Percentiles rank a stretch among this genome's conserved stretches.
These are phyloP conservation scores for Tetragnatha versicolor DNA, from an alignment of 1,140 invertebrate genomes.

Conservation along the genomic window DNA sequence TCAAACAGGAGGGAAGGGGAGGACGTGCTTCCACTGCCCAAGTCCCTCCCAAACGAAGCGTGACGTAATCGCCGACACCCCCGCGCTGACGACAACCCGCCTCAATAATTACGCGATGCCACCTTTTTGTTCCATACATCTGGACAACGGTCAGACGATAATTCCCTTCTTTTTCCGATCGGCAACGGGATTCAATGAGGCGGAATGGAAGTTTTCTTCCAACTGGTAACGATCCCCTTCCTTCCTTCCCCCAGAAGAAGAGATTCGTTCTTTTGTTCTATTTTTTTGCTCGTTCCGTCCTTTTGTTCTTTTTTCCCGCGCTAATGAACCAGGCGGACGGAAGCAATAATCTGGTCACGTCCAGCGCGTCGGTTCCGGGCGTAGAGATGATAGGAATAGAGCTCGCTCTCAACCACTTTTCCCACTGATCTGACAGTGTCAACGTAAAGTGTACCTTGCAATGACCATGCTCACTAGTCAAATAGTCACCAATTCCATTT, in stretches of 20 bases:
- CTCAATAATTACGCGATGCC: too few relatives aligned
- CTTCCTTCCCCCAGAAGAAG: neutral
- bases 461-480: too few relatives aligned
- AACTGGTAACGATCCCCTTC: neutral
- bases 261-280: neutral
- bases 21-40: too few relatives aligned
- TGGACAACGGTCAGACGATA: neutral
- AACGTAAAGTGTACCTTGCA: too few relatives aligned
- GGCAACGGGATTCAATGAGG: constrained; percentile 4
- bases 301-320: neutral
- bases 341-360: constrained; percentile 8
- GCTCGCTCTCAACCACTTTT: too few relatives aligned
- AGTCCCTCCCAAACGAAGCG: constrained; percentile 5
- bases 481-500: too few relatives aligned
- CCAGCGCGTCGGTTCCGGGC: too few relatives aligned
- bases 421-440: too few relatives aligned
- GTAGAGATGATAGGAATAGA: too few relatives aligned
- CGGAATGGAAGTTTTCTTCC: constrained; percentile 15
- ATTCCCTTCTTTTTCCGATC: neutral
- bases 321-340: neutral
- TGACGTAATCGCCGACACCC: neutral
- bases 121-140: too few relatives aligned
- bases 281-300: neutral
- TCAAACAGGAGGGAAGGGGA: too few relatives aligned
- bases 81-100: too few relatives aligned